Base-by-base conservation (phyloP, 2,888 invertebrate genomes). In the Perizoma flavofasciatum region DNA sequence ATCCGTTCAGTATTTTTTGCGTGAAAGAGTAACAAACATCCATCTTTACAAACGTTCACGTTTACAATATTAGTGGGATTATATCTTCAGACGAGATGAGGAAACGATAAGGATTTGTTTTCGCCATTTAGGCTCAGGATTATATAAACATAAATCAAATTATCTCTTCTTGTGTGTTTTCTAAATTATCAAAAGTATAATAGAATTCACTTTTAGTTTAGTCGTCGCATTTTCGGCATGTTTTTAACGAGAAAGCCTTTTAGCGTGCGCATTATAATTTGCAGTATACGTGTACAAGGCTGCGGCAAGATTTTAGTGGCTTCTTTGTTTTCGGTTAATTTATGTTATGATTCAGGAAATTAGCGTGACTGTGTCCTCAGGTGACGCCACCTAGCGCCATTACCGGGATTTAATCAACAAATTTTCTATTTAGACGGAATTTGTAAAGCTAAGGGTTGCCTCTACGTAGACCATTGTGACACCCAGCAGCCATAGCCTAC, bases 301-400 rank as follows among this genome's bases (percentile, higher is more conserved):
- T 66, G 63, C 55, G 67, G 63, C 54, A 73, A 68, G 73, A 72
- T 76, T 72, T 70, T 67, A 71, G 69, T 72, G 68, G 67, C 81
- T 81, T 85, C 86, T 86, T 88, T 89, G 88, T 89, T 89, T 88
- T 79, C 77, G 72, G 84, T 89, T 87, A n/a, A 88, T 89, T 88
- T 87, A 88, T 88, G 85, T 82, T 81, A 82, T 84, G 83, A 83
- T 88, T 82, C 78, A 80, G 78, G 78, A 86, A 88, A 89, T 89
- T 87, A 89, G 83, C 81, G 78, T 73, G 70, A 71, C 73, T 72
- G 69, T 67, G 68, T 67, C 74, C 69, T 77, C 88, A 88, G 88
- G 86, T 89, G 61, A 57, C 47, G 85, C 77, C 77, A 79, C 78
- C 80, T 73, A 69, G 76, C 73, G 69, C 83, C 83, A 85, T 88